phyloP scores from a whole-genome alignment of 2,888 invertebrate species.

The Alloscopus bannaensis region DNA sequence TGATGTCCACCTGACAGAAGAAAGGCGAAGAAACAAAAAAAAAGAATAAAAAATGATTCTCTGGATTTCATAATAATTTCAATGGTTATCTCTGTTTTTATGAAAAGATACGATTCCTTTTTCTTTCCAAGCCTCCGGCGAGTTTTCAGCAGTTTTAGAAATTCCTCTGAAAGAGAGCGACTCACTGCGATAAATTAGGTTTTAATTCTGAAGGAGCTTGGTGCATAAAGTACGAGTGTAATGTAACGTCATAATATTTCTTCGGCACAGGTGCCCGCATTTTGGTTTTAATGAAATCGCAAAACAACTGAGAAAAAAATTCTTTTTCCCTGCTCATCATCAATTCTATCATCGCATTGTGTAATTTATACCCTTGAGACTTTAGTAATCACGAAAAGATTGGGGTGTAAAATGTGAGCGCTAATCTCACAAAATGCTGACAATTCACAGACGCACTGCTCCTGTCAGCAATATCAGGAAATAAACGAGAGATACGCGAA shows the following conservation, averaged over 20 bases:
- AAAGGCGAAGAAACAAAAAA: conserved; percentile 23
- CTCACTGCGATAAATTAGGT: conserved; percentile 45
- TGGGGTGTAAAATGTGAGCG: too few relatives aligned
- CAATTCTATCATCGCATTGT: too few relatives aligned
- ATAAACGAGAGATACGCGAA: too few relatives aligned
- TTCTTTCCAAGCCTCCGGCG: conserved; percentile 35
- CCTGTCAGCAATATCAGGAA: too few relatives aligned
- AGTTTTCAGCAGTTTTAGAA: conserved; percentile 8
- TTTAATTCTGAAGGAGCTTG: conserved; percentile 33
- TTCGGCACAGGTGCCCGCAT: background rate
- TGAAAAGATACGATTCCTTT: conserved; percentile 17
- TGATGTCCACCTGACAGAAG: conserved; percentile 49
- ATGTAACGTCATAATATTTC: conserved; percentile 7
- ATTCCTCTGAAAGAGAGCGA: conserved; percentile 18
- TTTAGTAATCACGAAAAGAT: too few relatives aligned
- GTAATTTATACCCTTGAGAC: too few relatives aligned
- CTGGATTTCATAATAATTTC: conserved; percentile 7
- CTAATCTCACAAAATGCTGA: too few relatives aligned
- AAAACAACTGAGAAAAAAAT: background rate
- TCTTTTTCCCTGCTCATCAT: too few relatives aligned
- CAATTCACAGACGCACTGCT: too few relatives aligned
- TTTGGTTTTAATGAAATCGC: too few relatives aligned
- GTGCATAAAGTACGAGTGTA: background rate
- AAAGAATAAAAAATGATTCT: background rate
- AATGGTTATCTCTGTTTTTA: conserved; percentile 22